Conservation (phyloP, 2,888 invertebrate genomes). For the Apotomis capreana region DNA sequence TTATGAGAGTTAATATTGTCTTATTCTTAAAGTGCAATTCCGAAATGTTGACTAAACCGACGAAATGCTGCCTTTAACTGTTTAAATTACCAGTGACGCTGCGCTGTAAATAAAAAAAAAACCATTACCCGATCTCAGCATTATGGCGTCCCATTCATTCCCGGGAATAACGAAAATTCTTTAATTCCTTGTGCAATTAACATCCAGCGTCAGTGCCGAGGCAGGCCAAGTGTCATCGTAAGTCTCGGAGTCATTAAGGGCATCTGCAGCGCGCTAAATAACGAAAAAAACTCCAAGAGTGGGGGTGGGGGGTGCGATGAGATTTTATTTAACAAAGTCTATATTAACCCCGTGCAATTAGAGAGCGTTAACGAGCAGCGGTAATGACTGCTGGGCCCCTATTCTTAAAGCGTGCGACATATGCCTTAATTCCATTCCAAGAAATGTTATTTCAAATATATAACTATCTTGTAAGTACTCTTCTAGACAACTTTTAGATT, state of each 20-base stretch:
- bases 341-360: constrained; percentile 84
- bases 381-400: constrained; percentile 76
- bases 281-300: constrained; percentile 70
- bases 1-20: too few relatives aligned
- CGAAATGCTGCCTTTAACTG: constrained; percentile 6
- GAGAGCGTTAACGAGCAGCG: constrained; percentile 80
- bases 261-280: constrained; percentile 82
- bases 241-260: constrained; percentile 82
- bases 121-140: constrained; percentile 52
- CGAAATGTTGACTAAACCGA: neutral
- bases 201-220: constrained; percentile 59
- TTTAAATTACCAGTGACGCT: constrained; percentile 15
- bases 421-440: too few relatives aligned
- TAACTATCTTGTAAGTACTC: too few relatives aligned
- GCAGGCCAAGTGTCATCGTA: constrained; percentile 82
- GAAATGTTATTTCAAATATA: too few relatives aligned
- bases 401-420: constrained; percentile 58
- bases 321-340: constrained; percentile 84
- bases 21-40: neutral
- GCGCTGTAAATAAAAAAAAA: constrained; percentile 51
- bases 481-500: too few relatives aligned
- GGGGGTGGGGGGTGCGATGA: constrained; percentile 65
- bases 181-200: constrained; percentile 81
- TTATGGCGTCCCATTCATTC: constrained; percentile 71
- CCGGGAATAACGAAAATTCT: constrained; percentile 75